Evolutionary conservation across 2,797 vertebrate genomes (phyloP), one percentile per base, ranked within the genome.

Genomic region (Xiphorhynchus erythropygius): DNA sequence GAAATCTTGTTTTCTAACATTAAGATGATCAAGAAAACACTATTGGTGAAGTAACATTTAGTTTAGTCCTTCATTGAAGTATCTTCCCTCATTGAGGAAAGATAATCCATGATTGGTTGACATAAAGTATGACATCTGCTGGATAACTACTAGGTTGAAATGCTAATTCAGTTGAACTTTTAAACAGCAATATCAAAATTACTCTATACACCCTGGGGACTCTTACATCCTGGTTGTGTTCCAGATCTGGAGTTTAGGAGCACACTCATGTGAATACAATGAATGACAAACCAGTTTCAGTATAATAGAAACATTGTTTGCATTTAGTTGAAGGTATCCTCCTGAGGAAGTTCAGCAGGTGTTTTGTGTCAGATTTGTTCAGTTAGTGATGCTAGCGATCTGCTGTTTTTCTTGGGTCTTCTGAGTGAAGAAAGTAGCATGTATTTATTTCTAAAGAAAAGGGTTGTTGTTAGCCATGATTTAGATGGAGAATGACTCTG

Each of bases 241-340:
- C 71, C 76, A 90, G 52, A 70, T 87, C 37, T 0, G 4, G 75
- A 78, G 57, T n/a, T 89, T 50, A 69, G 68, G 74, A 80, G 35
- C 73, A 68, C 25, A 60, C 56, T 93, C 28, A 37, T 87, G 80
- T 88, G 64, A 83, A 75, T 83, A 80, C 53, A 93, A 42, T 84
- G 85, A 88, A 85, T 71, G 68, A 74, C 79, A 87, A 91, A 92
- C 49, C 24, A 65, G 87, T 75, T 93, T 22, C 30, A 94, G 41
- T 53, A 68, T 57, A 95, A 89, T 81, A 57, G 70, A 63, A 77
- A 60, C 46, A 30, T 32, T 92, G 75, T 92, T 93, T 89, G 44
- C 5, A 0, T 87, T 85, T 68, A 35, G 44, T 52, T 87, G 30
- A 68, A 89, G 32, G 24, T 75, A 7, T 75, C 46, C 52, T 77